These are phyloP conservation scores for Hystrix cristata DNA, from an alignment of 2,113 vertebrate species.

Conservation along the genomic window DNA sequence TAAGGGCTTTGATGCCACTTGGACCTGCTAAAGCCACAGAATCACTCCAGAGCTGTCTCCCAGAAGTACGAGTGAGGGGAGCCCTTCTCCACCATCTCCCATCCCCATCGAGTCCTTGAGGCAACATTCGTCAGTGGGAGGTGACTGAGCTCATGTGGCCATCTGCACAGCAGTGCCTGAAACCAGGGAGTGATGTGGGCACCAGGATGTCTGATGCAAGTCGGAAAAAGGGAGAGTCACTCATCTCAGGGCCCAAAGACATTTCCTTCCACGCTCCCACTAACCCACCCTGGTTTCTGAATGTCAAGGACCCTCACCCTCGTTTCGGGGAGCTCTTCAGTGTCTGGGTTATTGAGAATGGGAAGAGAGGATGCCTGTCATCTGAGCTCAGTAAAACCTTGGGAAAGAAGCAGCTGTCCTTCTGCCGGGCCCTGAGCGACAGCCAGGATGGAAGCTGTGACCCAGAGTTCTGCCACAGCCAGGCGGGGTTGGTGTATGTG, in stretches of 20 bases:
- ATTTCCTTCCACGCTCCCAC: background rate
- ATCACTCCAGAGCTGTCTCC: background rate
- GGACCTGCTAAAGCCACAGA: background rate
- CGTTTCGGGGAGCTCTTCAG: background rate
- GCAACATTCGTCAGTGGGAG: background rate
- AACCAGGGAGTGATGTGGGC: background rate
- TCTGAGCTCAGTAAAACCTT: background rate
- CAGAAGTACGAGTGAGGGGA: background rate
- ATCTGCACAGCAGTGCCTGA: background rate
- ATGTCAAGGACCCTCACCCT: background rate
- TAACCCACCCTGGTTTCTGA: background rate
- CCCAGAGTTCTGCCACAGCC: accelerated
- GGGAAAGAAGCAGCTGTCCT: background rate
- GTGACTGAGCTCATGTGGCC: background rate
- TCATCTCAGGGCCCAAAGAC: background rate
- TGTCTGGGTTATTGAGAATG: background rate
- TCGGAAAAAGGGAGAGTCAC: background rate
- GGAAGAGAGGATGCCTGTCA: background rate
- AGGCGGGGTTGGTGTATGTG: accelerated
- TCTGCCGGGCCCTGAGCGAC: background rate
- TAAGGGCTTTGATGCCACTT: background rate
- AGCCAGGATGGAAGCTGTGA: accelerated
- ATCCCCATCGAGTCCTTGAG: background rate
- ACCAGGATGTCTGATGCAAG: background rate
- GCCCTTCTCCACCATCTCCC: background rate